Base-by-base conservation (phyloP, 2,797 vertebrate species). In the Argyrosomus regius region DNA sequence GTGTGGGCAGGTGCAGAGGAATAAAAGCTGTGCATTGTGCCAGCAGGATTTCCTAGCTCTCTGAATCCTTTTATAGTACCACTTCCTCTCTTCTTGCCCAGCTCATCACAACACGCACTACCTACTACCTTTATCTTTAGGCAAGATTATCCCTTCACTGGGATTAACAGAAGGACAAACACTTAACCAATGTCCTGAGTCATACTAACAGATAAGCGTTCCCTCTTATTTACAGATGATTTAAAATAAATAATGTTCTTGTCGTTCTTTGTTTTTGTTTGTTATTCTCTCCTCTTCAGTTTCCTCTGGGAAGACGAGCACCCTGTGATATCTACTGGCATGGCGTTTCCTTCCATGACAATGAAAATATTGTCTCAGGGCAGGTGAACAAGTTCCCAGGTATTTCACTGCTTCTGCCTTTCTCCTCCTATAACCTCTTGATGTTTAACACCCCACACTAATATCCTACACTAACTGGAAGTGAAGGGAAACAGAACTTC, bases 311-410 rank as follows among this genome's bases (percentile, higher is more conserved):
- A 62, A 95, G 98, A 54, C 96, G 98, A 63, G 72, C 96, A 58
- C 95, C 98, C 1, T 99, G 98, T 60, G 98, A 99, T 80, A 98
- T 99, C 94, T 99, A 99, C 46, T 99, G 98, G 98, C 98, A 99
- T 0, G 98, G 97, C 3, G 97, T 98, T 5, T 99, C 98, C 1
- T 99, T 99, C 88, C 98, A 97, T 0, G 98, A 99, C 71, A 98
- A 91, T 18, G 96, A 97, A 75, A 94, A 96, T 73, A 97, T 99
- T 60, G 90, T 96, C 93, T 98, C 96, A 24, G 98, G 98, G 81
- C 97, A 97, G 94, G 98, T 99, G 94, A 99, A 99, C 96, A 99
- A 99, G 94, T 99, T 99, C 73, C 98, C 98, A 97, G 98, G 98
- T 99, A 96, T 82, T 68, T 62, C n/a, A 28, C 0, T 1, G 22